A percentile compares a stretch with the other conserved stretches of the same genome.
Evolutionary conservation across 2,888 invertebrate genomes (phyloP).

Genomic region (Drosophila flavopinicola): DNA sequence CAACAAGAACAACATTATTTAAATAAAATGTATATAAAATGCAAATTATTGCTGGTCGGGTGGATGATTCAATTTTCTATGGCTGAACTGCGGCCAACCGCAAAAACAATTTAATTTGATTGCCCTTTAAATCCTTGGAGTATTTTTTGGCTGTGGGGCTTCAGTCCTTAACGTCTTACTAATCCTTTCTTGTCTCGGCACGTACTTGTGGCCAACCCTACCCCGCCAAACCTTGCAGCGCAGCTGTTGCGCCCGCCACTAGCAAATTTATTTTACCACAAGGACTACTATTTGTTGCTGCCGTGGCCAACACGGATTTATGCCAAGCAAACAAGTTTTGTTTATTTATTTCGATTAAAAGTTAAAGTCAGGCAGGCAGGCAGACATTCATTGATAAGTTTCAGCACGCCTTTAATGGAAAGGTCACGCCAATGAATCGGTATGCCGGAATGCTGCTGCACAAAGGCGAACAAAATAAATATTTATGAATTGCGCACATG

Average conservation of each 20-base stretch:
- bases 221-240: constrained; percentile 33
- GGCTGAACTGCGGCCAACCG: constrained; percentile 49
- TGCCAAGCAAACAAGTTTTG: constrained; percentile 51
- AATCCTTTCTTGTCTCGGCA: constrained; percentile 73
- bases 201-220: constrained; percentile 51
- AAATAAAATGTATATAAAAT: constrained; percentile 26
- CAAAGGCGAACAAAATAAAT: constrained; percentile 62
- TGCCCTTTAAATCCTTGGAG: constrained; percentile 68
- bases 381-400: constrained; percentile 67
- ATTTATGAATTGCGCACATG: constrained; percentile 72
- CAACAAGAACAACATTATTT: constrained; percentile 4
- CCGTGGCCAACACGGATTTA: constrained; percentile 55
- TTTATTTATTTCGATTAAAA: constrained; percentile 62
- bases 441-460: constrained; percentile 39
- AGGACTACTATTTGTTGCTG: constrained; percentile 54
- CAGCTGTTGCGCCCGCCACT: constrained; percentile 31
- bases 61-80: constrained; percentile 13
- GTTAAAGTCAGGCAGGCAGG: constrained; percentile 55
- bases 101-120: constrained; percentile 77
- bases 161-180: constrained; percentile 16
- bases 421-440: constrained; percentile 48
- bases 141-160: constrained; percentile 14
- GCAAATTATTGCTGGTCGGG: constrained; percentile 31
- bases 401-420: constrained; percentile 44
- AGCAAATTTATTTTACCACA: constrained; percentile 75